Evolutionary conservation across 2,888 invertebrate genomes (phyloP), one percentile per base, ranked within the genome.

Genomic region (Patella caerulea): DNA sequence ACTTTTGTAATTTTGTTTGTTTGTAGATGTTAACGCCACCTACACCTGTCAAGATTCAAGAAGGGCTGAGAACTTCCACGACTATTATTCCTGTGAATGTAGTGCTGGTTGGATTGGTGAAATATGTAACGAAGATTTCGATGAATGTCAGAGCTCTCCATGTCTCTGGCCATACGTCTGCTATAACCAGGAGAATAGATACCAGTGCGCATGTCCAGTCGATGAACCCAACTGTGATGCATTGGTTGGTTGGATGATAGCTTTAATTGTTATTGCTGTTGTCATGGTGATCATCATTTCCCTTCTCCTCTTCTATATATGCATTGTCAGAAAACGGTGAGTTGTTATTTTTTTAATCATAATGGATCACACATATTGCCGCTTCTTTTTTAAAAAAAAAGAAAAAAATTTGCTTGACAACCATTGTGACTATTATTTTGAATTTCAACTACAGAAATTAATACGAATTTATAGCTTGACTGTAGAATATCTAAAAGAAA

Each of bases 161-260:
- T 65, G 65, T 55, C n/a, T 11, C 34, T 79, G 76, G 72, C 81
- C 81, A 3, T 79, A 78, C 19, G 72, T 76, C 55, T 81, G 81
- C 55, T 69, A 72, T 14, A 77, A 81, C 73, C 24, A 71, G 7
- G 78, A 73, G 34, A 71, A 79, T 65, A 65, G 76, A 29, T 78
- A 79, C 75, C n/a, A 24, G 19, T 81, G 81, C 73, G 72, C 52
- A 15, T 79, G 81, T 73, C 71, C 81, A 11, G 52, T 53, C 11
- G 76, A 78, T 24, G 72, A 79, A 74, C 79, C 77, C 9, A 69
- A 76, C 52, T 81, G 81, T 65, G 79, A 81, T 52, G 79, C 79
- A 3, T 24, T 79, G 45, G 74, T 79, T 53, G 78, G 79, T 7
- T 81, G 81, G 81, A 79, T 81, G 78, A 76, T 79, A 17, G 79